These are phyloP conservation scores for Clarias macrocephalus DNA, from an alignment of 2,113 vertebrate species.

Conservation along the genomic window DNA sequence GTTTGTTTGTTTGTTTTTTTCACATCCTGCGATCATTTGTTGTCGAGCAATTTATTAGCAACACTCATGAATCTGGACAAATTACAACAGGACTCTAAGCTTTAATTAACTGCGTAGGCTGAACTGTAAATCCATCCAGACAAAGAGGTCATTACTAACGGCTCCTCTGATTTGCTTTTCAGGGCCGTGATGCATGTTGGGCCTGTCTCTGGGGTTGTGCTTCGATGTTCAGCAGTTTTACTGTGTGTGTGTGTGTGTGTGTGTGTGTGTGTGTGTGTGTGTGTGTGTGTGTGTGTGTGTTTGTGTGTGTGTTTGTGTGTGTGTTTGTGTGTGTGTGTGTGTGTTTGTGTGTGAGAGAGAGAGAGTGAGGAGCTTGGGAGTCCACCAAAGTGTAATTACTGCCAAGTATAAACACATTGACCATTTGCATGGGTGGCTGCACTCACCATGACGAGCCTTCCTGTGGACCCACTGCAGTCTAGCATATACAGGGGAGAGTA, in stretches of 20 bases:
- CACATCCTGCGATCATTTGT: neutral
- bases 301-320: neutral
- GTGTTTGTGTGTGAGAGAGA: neutral
- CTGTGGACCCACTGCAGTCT: conserved; percentile 51
- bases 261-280: neutral
- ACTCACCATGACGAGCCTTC: conserved; percentile 61
- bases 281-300: no score
- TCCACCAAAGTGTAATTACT: conserved; percentile 63
- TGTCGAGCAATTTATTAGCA: neutral
- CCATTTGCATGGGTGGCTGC: conserved; percentile 61
- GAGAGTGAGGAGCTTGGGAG: conserved; percentile 34
- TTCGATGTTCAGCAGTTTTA: neutral
- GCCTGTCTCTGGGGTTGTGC: neutral
- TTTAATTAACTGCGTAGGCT: neutral
- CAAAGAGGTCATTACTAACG: conserved; percentile 41
- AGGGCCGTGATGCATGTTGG: conserved; percentile 1
- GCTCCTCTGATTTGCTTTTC: conserved; percentile 33
- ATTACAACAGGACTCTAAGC: neutral
- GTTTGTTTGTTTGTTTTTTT: no score
- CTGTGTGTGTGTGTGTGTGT: neutral
- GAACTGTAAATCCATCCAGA: neutral
- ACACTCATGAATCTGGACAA: neutral
- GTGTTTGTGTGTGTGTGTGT: neutral
- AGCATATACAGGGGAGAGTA: neutral
- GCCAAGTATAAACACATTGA: conserved; percentile 61